Evolutionary conservation across 92 coral and sea anemone species (phyloP).

Genomic region (Heteractis magnifica): DNA sequence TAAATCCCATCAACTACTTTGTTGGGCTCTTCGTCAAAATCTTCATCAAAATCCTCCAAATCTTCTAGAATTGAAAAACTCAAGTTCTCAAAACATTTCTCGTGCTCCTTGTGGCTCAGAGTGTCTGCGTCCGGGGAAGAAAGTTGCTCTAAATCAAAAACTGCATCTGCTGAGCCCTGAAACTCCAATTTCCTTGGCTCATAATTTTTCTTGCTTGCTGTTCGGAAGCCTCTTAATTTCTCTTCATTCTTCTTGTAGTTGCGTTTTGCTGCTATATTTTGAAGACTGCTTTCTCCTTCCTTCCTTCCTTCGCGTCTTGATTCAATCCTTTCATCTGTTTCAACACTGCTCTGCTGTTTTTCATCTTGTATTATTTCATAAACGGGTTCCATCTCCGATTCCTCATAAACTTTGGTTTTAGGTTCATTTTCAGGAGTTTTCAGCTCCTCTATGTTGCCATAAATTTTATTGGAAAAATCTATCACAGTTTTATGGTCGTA

Average conservation of each 20-base stretch:
- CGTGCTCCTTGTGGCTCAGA: neutral
- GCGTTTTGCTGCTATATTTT: neutral
- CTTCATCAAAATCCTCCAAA: slow-evolving; percentile 26
- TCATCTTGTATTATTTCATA: neutral
- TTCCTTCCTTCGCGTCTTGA: neutral
- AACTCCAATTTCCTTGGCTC: neutral
- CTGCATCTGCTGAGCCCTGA: neutral
- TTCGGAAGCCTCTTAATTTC: neutral
- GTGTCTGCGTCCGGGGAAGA: neutral
- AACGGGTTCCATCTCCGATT: neutral
- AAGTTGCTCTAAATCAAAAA: neutral
- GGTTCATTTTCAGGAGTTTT: neutral
- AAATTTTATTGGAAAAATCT: neutral
- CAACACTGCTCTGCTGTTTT: neutral
- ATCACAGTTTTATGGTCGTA: neutral
- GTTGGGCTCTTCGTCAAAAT: slow-evolving; percentile 33
- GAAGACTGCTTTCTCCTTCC: neutral
- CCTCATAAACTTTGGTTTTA: neutral
- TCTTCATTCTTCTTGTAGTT: neutral
- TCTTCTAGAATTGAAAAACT: slow-evolving; percentile 27
- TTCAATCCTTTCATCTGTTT: neutral
- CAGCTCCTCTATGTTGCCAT: neutral
- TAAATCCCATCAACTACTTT: slow-evolving; percentile 8
- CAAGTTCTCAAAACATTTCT: slow-evolving; percentile 23
- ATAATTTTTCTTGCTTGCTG: neutral